Evolutionary conservation across 2,888 invertebrate genomes (phyloP).

Genomic region (Lamproptera curius): DNA sequence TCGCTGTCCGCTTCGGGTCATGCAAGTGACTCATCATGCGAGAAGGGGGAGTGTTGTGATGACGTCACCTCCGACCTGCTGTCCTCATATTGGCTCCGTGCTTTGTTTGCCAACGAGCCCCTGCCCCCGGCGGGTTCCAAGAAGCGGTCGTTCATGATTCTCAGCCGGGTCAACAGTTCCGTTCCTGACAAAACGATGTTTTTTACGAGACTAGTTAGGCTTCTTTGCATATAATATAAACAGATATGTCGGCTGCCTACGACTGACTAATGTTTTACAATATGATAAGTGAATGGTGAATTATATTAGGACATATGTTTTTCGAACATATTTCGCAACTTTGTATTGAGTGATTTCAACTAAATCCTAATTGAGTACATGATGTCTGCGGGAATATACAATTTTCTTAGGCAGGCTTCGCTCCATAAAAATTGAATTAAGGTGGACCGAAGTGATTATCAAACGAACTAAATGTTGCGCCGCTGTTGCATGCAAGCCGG

Average conservation of each 20-base stretch:
- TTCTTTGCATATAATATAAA: too few species aligned
- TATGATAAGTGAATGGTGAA: too few species aligned
- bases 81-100: conserved; percentile 33
- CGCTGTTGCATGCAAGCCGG: conserved; percentile 41
- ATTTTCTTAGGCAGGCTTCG: conserved; percentile 9
- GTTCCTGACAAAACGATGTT: neutral
- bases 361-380: too few species aligned
- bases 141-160: conserved; percentile 37
- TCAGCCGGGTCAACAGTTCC: conserved; percentile 24
- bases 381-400: conserved; percentile 2
- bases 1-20: conserved; percentile 13
- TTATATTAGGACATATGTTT: too few species aligned
- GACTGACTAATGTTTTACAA: too few species aligned
- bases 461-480: conserved; percentile 44
- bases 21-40: conserved; percentile 26
- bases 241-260: too few species aligned
- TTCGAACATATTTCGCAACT: too few species aligned
- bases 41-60: conserved; percentile 26
- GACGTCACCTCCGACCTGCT: conserved; percentile 37
- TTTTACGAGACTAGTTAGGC: too few species aligned
- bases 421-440: conserved; percentile 20
- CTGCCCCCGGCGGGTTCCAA: conserved; percentile 35
- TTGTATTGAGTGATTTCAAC: too few species aligned
- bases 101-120: conserved; percentile 32
- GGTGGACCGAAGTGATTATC: conserved; percentile 34